phyloP scores from a whole-genome alignment of 2,797 vertebrate genomes.

The Artibeus lituratus region DNA sequence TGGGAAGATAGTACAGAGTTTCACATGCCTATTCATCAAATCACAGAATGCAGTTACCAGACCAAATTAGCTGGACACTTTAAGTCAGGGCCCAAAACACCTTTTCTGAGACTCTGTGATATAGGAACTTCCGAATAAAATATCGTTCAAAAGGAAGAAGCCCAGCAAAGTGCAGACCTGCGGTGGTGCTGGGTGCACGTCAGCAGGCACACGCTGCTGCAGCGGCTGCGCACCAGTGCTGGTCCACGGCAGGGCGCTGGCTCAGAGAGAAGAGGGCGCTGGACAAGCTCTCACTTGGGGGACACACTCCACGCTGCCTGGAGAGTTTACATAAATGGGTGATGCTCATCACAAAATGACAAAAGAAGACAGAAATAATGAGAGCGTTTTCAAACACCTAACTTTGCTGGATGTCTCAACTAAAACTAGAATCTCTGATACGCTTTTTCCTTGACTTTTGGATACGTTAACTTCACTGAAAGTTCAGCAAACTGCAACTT shows the following conservation, averaged over 20 bases:
- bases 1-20: background rate
- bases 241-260: background rate
- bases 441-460: background rate
- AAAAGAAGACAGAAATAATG: background rate
- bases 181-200: fast-evolving
- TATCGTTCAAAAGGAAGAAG: background rate
- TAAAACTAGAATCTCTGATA: background rate
- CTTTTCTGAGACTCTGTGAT: background rate
- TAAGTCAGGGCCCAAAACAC: background rate
- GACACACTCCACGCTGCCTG: fast-evolving
- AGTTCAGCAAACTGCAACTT: background rate
- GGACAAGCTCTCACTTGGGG: background rate
- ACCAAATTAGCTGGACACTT: background rate
- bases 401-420: background rate
- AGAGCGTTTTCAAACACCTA: background rate
- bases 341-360: background rate
- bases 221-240: background rate
- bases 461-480: background rate
- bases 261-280: background rate
- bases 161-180: no score
- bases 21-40: background rate
- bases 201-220: fast-evolving
- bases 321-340: background rate
- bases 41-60: background rate
- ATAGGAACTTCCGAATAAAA: background rate